phyloP scores from a whole-genome alignment of 2,888 invertebrate species.

The Lottia gigantea region DNA sequence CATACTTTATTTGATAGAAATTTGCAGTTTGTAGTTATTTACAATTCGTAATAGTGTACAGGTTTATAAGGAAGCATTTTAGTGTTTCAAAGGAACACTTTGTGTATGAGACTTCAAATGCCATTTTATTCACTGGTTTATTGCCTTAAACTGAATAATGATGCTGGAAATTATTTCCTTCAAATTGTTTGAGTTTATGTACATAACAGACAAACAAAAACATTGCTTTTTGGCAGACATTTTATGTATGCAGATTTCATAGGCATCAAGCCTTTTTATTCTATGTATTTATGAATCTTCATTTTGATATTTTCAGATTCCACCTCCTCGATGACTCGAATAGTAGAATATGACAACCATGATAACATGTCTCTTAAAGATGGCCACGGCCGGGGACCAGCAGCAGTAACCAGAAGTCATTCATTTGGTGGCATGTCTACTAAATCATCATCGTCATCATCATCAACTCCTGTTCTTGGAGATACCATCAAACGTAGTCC shows the following conservation, averaged over 20 bases:
- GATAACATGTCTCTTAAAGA: conserved; percentile 36
- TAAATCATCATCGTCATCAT: conserved; percentile 32
- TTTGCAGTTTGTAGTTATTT: no score
- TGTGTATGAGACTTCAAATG: no score
- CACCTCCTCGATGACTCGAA: conserved; percentile 35
- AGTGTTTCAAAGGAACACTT: no score
- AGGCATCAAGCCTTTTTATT: neutral
- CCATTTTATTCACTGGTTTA: no score
- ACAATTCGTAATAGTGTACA: no score
- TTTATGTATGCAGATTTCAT: neutral
- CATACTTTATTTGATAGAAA: no score
- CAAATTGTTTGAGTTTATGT: neutral
- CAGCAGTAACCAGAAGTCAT: conserved; percentile 50
- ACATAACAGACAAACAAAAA: no score
- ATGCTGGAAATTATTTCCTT: no score
- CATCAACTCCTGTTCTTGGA: conserved; percentile 52
- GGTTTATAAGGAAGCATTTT: no score
- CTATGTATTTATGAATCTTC: neutral
- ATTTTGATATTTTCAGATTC: conserved; percentile 27
- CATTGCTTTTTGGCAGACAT: neutral
- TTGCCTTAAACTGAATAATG: no score
- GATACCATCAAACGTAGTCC: conserved; percentile 50
- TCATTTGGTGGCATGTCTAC: conserved; percentile 55
- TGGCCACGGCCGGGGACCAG: conserved; percentile 22
- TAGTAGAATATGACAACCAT: conserved; percentile 13